phyloP scores from a whole-genome alignment of 1,140 invertebrate genomes.

The Eriocheir sinensis region DNA sequence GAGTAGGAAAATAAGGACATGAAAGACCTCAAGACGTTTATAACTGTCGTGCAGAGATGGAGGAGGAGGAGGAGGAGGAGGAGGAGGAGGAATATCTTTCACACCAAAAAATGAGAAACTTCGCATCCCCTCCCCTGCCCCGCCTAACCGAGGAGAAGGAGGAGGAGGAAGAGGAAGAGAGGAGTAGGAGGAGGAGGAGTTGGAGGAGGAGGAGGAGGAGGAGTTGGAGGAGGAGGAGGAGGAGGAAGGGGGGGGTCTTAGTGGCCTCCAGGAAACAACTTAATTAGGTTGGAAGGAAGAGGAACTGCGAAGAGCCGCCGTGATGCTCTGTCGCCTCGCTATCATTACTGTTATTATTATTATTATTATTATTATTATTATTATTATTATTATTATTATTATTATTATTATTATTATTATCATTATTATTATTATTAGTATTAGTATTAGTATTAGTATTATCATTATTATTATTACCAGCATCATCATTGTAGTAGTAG shows the following conservation, averaged over 20 bases:
- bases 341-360: slow-evolving; percentile 2
- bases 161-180: slow-evolving; percentile 2
- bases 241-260: not conserved
- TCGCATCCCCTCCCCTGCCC: not conserved
- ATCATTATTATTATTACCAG: not conserved
- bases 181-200: not conserved
- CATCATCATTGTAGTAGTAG: not conserved
- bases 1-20: not conserved
- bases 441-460: slow-evolving; percentile 5
- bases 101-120: not conserved
- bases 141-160: not conserved
- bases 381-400: not conserved
- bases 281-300: slow-evolving; percentile 7
- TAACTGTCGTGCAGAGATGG: too few species aligned
- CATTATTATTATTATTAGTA: slow-evolving; percentile 41
- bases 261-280: not conserved
- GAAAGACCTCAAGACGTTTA: not conserved
- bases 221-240: too few species aligned
- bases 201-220: too few species aligned
- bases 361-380: slow-evolving; percentile 20
- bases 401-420: slow-evolving; percentile 37
- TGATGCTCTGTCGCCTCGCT: not conserved
- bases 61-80: too few species aligned
- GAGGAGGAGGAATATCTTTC: not conserved
- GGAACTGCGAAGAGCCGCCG: not conserved